Base-by-base conservation (phyloP, 2,888 invertebrate species). In the Cantharis lateralis region DNA sequence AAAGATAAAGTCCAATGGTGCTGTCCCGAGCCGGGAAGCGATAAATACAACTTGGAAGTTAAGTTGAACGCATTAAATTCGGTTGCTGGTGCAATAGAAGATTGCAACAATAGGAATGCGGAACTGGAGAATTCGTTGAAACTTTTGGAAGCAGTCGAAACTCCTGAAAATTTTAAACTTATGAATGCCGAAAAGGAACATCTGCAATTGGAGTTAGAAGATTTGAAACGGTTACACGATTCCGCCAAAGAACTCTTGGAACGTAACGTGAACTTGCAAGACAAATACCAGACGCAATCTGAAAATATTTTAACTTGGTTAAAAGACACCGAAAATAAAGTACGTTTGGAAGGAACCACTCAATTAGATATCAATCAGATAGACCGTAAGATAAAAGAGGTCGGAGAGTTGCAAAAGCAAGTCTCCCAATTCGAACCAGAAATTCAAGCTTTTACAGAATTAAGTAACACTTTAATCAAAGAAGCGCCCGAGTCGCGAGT, bases 1-100 rank as follows among this genome's bases (percentile, higher is more conserved):
- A 94, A 94, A 79, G 98, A 98, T 85, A 98, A 98, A 88, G 93
- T 96, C 0, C 91, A 93, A 13, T 98, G 98, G 97, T 98, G 98
- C 86, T 92, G 94, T 84, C 96, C 96, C 0, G 97, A 98, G 85
- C 92, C 94, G 1, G 93, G 94, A 32, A 96, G 96, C 84, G 98
- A 98, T 85, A 94, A 94, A 86, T 98, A 97, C 86, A 97, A 96
- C 85, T 90, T 98, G 26, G 96, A 98, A 89, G 96, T 97, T 0
- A 98, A 98, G 88, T 91, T 94, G 83, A 93, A 95, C 1, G 94
- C 96, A 0, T 87, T 97, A 48, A 89, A 90, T 76, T 96, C 96
- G 79, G 93, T 96, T 2, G 92, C 93, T 86, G 91, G 91, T 79
- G 93, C 94, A 18, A 91, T 96, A 62, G 88, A 89, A 18, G 95